Base-by-base conservation (phyloP, 2,888 invertebrate species). In the Endomychus coccineus region DNA sequence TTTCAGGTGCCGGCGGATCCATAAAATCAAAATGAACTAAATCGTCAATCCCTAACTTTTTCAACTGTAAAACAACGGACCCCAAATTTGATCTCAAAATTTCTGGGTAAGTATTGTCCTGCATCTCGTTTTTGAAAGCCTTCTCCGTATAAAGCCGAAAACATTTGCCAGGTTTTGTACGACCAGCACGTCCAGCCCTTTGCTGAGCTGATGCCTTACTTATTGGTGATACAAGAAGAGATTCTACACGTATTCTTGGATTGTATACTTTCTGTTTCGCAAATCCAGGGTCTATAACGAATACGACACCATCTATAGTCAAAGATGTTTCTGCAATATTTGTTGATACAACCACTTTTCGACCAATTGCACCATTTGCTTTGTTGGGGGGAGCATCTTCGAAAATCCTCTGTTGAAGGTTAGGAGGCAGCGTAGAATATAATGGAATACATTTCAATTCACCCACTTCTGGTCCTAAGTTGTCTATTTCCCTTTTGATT, bases 1-100 rank as follows among this genome's bases (percentile, higher is more conserved):
- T 99, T 72, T 99, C 98, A 0, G 98, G 98, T 3, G 98, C 98
- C 39, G 98, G 98, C 5, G 98, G 98, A 70, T 99, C 98, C 98
- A 98, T 98, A 69, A 98, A 99, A 71, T 99, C 98, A 66, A 98
- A 98, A 64, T 98, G 98, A 35, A 98, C 98, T 61, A 99, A 71
- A 70, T 99, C 98, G 61, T 99, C 97, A 55, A 99, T 98, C 50
- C 95, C 88, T 45, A 99, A 77, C 69, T 98, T 98, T 68, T 99
- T 99, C 61, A 99, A 71, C 71, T 98, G 97, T 55, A 99, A 73
- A 48, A 98, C 98, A 49, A 98, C 97, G 50, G 95, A 94, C 39
- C 96, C 96, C 58, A 94, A 77, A 73, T 92, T 92, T 27, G 92
- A 92, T 63, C 75, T 15, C 39, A 91, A 69, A 61, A 98, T 97